A percentile compares a stretch with the other conserved stretches of the same genome.
phyloP scores from a whole-genome alignment of 37 sponge, comb jelly and placozoan genomes.

The Crambe crambe region DNA sequence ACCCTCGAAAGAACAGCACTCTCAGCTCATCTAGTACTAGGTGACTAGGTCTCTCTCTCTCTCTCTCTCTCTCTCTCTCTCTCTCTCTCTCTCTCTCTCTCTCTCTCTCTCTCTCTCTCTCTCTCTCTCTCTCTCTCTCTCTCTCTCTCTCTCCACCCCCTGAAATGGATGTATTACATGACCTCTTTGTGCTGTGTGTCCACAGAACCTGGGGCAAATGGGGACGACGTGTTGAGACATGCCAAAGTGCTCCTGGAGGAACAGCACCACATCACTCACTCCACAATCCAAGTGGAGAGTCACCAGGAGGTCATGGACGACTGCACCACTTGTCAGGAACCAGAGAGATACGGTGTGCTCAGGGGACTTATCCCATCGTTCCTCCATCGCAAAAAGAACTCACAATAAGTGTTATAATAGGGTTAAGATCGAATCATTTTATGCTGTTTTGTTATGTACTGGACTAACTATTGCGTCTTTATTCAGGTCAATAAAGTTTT shows the following conservation, averaged over 20 bases:
- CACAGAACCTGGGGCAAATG: conserved; percentile 33
- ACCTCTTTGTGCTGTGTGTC: too few species aligned
- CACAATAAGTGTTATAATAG: too few species aligned
- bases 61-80: conserved; percentile 29
- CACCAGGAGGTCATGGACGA: conserved; percentile 48
- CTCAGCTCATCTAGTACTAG: conserved; percentile 52
- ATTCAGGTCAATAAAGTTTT: too few species aligned
- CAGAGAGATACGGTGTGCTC: conserved; percentile 1
- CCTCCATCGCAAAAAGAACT: not conserved
- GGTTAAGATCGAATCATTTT: too few species aligned
- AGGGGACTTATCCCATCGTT: not conserved
- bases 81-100: conserved; percentile 31
- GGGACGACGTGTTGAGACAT: conserved; percentile 31
- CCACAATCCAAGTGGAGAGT: conserved; percentile 74
- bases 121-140: not conserved
- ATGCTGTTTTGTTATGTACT: too few species aligned
- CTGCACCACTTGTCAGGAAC: conserved; percentile 51
- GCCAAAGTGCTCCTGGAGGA: conserved; percentile 51
- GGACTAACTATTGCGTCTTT: too few species aligned
- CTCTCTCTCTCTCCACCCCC: not conserved
- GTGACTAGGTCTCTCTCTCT: conserved; percentile 25
- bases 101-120: conserved; percentile 4
- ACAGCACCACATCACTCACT: conserved; percentile 48
- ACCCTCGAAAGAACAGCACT: conserved; percentile 55
- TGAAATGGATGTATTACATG: not conserved